These are phyloP conservation scores for Gobiocypris rarus DNA, from an alignment of 2,113 vertebrate species.

Conservation along the genomic window DNA sequence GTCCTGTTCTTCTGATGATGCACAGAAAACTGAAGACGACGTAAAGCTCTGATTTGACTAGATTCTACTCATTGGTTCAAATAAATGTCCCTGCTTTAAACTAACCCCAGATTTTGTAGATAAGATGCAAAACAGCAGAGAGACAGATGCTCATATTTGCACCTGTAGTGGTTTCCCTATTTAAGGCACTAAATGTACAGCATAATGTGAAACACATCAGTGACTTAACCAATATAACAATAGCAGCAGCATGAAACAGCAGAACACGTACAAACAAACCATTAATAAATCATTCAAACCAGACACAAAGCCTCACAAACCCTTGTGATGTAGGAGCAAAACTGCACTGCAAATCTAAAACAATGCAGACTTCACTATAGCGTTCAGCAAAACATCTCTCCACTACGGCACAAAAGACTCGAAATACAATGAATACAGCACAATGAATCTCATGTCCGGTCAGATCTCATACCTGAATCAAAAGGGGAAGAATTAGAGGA, in stretches of 20 bases:
- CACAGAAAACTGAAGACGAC: not conserved
- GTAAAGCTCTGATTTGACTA: not conserved
- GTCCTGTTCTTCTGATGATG: not conserved
- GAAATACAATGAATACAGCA: not conserved
- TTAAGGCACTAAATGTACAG: constrained; percentile 26
- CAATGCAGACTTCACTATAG: not conserved
- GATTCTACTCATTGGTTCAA: not conserved
- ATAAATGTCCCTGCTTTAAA: not conserved
- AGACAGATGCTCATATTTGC: not conserved
- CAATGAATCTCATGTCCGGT: not conserved
- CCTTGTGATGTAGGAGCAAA: not conserved
- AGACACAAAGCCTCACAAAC: not conserved
- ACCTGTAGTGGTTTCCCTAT: not conserved
- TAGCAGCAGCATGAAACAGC: not conserved
- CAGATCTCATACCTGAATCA: not conserved
- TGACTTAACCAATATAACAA: not conserved
- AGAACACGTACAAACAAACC: not conserved
- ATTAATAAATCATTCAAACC: not conserved
- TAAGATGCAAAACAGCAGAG: not conserved
- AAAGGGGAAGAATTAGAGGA: not conserved
- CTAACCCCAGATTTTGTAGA: not conserved
- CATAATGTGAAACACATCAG: not conserved
- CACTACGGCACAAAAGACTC: not conserved
- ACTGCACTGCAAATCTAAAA: constrained; percentile 7
- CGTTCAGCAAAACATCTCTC: not conserved